Conservation (phyloP, 2,113 vertebrate species). For the Phylloscopus trochilus region DNA sequence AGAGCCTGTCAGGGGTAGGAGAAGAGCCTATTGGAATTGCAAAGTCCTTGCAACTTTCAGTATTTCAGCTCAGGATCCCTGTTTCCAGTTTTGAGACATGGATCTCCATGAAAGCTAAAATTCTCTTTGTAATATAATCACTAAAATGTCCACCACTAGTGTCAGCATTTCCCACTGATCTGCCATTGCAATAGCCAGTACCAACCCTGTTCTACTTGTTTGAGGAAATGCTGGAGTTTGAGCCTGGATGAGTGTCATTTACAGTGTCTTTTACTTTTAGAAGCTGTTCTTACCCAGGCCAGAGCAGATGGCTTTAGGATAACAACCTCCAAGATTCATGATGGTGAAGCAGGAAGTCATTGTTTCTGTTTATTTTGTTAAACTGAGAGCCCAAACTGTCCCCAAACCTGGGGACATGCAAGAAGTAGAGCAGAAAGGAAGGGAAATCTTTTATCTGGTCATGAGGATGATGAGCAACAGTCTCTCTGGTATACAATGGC, state of each 20-base stretch:
- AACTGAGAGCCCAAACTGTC: neutral
- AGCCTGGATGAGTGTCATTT: neutral
- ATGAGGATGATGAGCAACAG: neutral
- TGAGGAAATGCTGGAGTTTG: neutral
- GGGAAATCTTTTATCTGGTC: neutral
- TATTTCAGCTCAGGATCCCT: neutral
- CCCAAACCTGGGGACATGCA: neutral
- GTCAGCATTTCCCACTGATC: neutral
- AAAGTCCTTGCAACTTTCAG: neutral
- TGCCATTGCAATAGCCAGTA: neutral
- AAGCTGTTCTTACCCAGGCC: neutral
- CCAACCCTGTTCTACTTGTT: neutral
- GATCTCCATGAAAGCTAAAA: neutral
- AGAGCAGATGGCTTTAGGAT: neutral
- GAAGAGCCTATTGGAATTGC: neutral
- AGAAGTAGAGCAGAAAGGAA: neutral
- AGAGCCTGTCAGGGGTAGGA: neutral
- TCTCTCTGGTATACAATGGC: neutral
- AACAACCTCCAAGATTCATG: neutral
- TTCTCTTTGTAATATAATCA: neutral
- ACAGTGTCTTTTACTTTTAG: neutral
- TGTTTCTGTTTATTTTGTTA: neutral
- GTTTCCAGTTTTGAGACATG: neutral
- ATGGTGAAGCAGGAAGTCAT: fast-evolving
- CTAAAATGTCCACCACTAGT: neutral